These are phyloP conservation scores for Petrocephalus sullivani DNA, from an alignment of 2,797 vertebrate species.

Conservation along the genomic window DNA sequence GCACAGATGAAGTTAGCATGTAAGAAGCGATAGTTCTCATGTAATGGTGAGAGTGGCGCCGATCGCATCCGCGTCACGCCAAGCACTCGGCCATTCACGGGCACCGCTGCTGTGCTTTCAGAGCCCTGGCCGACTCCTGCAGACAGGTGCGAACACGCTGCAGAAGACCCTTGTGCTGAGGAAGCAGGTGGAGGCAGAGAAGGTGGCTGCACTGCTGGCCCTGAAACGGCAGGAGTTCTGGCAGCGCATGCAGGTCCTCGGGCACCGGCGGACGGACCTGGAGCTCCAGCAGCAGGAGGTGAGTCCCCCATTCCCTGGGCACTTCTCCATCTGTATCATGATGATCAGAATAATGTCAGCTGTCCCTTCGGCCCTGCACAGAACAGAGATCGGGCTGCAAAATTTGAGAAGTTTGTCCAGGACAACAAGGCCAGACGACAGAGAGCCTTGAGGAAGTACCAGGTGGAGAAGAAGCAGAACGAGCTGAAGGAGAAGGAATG, in stretches of 20 bases:
- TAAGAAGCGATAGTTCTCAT: background rate
- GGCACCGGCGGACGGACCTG: constrained; percentile 51
- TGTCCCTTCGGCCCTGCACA: constrained; percentile 34
- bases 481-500: constrained; percentile 47
- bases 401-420: constrained; percentile 62
- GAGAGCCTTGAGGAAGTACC: constrained; percentile 53
- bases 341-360: background rate
- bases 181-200: constrained; percentile 59
- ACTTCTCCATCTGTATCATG: too few species aligned
- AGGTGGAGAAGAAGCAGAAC: constrained; percentile 54
- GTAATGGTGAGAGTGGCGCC: background rate
- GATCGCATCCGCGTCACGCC: background rate
- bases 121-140: constrained; percentile 49
- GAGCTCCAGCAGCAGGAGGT: constrained; percentile 52
- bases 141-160: constrained; percentile 55
- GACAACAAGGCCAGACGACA: constrained; percentile 58
- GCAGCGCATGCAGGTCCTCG: constrained; percentile 43
- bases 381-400: constrained; percentile 54
- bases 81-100: background rate
- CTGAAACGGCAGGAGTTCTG: constrained; percentile 60
- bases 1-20: background rate
- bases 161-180: constrained; percentile 63
- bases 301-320: background rate
- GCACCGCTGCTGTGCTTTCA: constrained; percentile 28
- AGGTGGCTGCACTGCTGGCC: constrained; percentile 52